Conservation (phyloP, 2,888 invertebrate genomes). For the Scaptomyza flava region DNA sequence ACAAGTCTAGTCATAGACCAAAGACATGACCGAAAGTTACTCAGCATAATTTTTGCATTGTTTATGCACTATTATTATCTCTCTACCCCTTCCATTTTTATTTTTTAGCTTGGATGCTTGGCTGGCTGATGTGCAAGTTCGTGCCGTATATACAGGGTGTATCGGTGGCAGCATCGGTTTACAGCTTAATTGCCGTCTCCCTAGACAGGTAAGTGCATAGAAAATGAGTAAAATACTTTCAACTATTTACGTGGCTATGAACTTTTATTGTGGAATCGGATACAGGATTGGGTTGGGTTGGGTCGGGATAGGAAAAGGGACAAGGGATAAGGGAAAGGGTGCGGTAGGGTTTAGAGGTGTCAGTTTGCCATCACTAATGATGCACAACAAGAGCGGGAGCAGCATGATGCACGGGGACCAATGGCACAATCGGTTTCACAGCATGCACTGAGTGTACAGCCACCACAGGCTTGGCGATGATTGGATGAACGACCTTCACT, state of each 20-base stretch:
- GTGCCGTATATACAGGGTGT: conserved; percentile 98
- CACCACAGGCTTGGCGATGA: conserved; percentile 77
- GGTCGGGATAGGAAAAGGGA: background rate
- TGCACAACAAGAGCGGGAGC: conserved; percentile 81
- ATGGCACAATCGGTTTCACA: conserved; percentile 73
- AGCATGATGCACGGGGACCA: conserved; percentile 82
- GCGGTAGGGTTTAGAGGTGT: background rate
- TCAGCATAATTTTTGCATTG: conserved; percentile 71
- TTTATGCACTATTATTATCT: conserved; percentile 43
- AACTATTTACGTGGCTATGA: conserved; percentile 54
- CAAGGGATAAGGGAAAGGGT: conserved; percentile 6
- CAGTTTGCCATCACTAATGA: conserved; percentile 61
- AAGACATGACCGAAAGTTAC: conserved; percentile 64
- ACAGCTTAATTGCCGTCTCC: conserved; percentile 97
- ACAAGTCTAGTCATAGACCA: conserved; percentile 18
- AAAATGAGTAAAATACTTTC: conserved; percentile 24
- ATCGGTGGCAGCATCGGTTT: conserved; percentile 97
- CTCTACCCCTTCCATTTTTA: conserved; percentile 61
- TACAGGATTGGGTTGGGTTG: conserved; percentile 8
- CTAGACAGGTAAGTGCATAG: conserved; percentile 91
- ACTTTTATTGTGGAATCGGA: conserved; percentile 64
- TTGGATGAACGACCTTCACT: conserved; percentile 77
- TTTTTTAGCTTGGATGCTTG: conserved; percentile 94
- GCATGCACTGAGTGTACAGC: conserved; percentile 61
- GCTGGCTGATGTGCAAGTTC: conserved; percentile 97